Evolutionary conservation across 2,797 vertebrate genomes (phyloP), one percentile per base, ranked within the genome.

Genomic region (Hybognathus amarus): DNA sequence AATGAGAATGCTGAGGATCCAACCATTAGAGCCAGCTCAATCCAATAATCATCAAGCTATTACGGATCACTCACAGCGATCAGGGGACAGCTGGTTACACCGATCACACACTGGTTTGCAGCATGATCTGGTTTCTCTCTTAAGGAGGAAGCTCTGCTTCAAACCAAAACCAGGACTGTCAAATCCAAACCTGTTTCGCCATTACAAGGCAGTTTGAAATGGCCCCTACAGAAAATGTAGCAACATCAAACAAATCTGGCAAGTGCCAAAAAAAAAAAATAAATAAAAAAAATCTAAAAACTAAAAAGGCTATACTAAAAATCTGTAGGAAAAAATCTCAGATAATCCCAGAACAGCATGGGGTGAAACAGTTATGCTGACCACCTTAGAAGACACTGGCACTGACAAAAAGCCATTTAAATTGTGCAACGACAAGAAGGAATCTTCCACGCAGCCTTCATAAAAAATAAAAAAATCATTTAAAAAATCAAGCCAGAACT

Each of bases 131-230:
- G 42, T 74, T 63, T 81, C 42, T 74, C 54, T 77, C 79, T 59
- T 81, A 73, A 63, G 27, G 42, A 81, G 17, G 15, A n/a, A 64
- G 42, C 27, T 73, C 68, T 1, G 3, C 15, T 71, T 71, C 22
- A 63, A 81, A 73, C 20, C 69, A 81, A 50, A 81, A 81, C 18
- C 36, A 45, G 77, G 20, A 10, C 22, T 73, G 6, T 77, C 45
- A 56, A 74, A 83, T 73, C 22, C 40, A 81, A 73, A 73, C 68
- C 54, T 73, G 79, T 36, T 36, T 27, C 63, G 54, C 40, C 54
- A 50, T 71, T 73, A 71, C 27, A 81, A 36, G 40, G 52, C 61
- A 78, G 76, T 20, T 38, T 59, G 67, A 80, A 80, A 80, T 59
- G 38, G 52, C n/a, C 67, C 66, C 36, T 42, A 80, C 24, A 70